Conservation (phyloP, 1,140 invertebrate species). For the Drosophila sp. region DNA sequence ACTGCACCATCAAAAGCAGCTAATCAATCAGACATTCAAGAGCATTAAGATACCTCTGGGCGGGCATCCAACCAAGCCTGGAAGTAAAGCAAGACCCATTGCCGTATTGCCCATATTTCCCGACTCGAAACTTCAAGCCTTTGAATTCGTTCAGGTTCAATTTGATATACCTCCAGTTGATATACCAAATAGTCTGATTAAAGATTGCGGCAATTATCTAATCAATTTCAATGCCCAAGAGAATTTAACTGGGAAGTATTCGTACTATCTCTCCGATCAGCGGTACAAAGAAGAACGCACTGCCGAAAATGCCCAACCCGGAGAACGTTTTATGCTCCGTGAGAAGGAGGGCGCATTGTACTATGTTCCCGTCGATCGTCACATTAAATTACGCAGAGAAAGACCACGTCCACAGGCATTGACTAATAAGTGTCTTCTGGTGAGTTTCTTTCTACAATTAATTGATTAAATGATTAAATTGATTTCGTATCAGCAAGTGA, state of each 20-base stretch:
- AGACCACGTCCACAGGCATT: slow-evolving; percentile 21
- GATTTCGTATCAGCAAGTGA: not conserved
- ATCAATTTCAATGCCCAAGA: slow-evolving; percentile 40
- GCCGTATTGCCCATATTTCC: slow-evolving; percentile 45
- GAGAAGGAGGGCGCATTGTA: not conserved
- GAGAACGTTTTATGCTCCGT: slow-evolving; percentile 25
- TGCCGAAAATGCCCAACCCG: slow-evolving; percentile 29
- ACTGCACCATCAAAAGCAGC: slow-evolving; percentile 27
- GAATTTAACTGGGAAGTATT: not conserved
- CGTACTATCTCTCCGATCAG: slow-evolving; percentile 38
- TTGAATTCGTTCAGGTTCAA: slow-evolving; percentile 29
- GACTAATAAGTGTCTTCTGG: slow-evolving; percentile 40
- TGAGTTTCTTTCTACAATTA: slow-evolving; percentile 14
- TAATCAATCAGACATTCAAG: slow-evolving; percentile 45
- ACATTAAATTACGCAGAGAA: slow-evolving; percentile 46
- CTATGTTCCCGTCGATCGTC: slow-evolving; percentile 28
- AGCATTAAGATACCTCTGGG: slow-evolving; percentile 26
- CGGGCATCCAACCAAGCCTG: slow-evolving; percentile 39
- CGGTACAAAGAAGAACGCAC: slow-evolving; percentile 52
- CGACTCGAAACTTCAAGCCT: not conserved
- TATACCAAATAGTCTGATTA: slow-evolving; percentile 26
- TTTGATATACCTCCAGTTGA: slow-evolving; percentile 39
- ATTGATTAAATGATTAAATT: too few relatives aligned
- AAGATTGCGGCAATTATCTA: slow-evolving; percentile 41
- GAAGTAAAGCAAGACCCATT: slow-evolving; percentile 32